Evolutionary conservation across 2,797 vertebrate species (phyloP).

Genomic region (Gymnoscopelus braueri): DNA sequence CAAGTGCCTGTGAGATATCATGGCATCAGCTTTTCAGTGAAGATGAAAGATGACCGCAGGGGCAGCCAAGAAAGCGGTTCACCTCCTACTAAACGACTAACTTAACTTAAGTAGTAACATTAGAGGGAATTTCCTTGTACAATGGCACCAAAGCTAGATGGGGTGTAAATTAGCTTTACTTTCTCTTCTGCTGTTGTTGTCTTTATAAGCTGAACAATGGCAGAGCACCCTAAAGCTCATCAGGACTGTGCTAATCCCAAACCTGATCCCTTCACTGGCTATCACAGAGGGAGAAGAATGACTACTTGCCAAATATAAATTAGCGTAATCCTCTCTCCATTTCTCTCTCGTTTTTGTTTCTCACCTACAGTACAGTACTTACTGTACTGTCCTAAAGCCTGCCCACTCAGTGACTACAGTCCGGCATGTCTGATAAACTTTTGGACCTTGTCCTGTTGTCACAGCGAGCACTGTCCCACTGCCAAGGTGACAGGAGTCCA

Average conservation of each 20-base stretch:
- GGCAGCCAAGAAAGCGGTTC: background rate
- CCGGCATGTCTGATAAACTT: slow-evolving; percentile 49
- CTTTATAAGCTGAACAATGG: background rate
- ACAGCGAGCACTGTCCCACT: slow-evolving; percentile 4
- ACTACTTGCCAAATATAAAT: background rate
- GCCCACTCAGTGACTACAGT: slow-evolving; percentile 3
- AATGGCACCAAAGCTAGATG: background rate
- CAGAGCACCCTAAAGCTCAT: slow-evolving; percentile 15
- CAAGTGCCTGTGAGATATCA: background rate
- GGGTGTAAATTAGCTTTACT: background rate
- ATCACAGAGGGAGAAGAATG: slow-evolving; percentile 1
- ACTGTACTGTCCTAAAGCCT: slow-evolving; percentile 4
- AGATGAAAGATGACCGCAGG: background rate
- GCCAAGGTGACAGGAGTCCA: background rate
- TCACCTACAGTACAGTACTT: slow-evolving; percentile 41
- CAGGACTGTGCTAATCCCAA: slow-evolving; percentile 25
- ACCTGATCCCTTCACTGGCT: background rate
- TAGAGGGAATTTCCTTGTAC: too few relatives aligned
- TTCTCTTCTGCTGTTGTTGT: background rate
- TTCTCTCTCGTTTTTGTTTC: background rate
- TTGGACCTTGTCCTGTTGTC: slow-evolving; percentile 55
- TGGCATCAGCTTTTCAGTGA: background rate
- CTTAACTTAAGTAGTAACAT: too few relatives aligned
- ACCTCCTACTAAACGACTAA: too few relatives aligned
- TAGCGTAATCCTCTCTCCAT: slow-evolving; percentile 1